These are phyloP conservation scores for Malaclemys terrapin DNA, from an alignment of 2,113 vertebrate genomes.

Conservation along the genomic window DNA sequence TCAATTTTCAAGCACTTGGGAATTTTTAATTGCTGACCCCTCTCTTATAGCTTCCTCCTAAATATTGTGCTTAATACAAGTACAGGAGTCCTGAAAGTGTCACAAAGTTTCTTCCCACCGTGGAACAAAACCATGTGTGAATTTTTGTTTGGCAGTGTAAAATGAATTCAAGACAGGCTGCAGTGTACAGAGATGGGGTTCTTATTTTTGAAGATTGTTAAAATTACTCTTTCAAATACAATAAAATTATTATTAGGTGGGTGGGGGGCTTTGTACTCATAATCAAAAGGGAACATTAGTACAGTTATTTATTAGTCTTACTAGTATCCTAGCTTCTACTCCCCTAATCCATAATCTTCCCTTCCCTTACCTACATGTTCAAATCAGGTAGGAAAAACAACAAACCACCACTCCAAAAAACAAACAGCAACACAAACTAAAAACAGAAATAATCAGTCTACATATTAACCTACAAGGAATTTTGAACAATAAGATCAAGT, in stretches of 20 bases:
- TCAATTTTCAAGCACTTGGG: not conserved
- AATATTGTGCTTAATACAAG: not conserved
- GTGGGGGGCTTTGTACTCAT: not conserved
- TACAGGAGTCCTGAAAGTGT: not conserved
- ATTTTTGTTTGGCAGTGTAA: not conserved
- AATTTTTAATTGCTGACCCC: not conserved
- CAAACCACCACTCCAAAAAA: not conserved
- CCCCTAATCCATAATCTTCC: not conserved
- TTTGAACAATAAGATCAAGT: not conserved
- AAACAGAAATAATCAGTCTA: not conserved
- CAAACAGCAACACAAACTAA: not conserved
- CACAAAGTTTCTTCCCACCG: not conserved
- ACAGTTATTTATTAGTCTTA: not conserved
- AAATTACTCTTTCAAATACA: not conserved
- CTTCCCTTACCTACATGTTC: not conserved
- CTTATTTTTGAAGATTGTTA: not conserved
- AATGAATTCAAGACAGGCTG: not conserved
- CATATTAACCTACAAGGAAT: not conserved
- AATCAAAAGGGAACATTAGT: not conserved
- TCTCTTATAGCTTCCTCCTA: not conserved
- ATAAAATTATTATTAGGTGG: not conserved
- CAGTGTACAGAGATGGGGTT: not conserved
- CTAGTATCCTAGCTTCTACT: not conserved
- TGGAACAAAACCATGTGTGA: not conserved
- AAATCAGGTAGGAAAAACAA: not conserved